Conservation (phyloP, 2,113 vertebrate genomes). For the Uropsilus gracilis region DNA sequence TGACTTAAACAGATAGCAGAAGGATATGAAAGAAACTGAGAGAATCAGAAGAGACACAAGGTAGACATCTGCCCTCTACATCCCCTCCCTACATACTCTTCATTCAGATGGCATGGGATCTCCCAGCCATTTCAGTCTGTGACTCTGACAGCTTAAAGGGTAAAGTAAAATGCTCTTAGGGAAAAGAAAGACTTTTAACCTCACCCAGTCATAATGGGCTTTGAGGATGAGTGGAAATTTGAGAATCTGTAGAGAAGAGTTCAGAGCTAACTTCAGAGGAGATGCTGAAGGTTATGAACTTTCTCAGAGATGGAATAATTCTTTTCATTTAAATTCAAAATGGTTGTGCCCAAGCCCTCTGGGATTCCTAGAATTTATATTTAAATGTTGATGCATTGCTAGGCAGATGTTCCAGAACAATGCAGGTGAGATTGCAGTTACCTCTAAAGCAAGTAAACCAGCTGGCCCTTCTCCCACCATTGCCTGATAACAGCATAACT, state of each 20-base stretch:
- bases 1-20: not conserved
- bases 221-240: not conserved
- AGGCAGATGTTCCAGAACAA: not conserved
- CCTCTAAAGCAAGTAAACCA: not conserved
- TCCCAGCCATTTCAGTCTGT: not conserved
- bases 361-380: not conserved
- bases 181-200: not conserved
- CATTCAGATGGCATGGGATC: not conserved
- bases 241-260: not conserved
- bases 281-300: not conserved
- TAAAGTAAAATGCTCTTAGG: not conserved
- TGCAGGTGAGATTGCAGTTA: not conserved
- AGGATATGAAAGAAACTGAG: not conserved
- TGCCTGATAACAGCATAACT: not conserved
- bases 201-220: not conserved
- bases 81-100: not conserved
- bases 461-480: fast-evolving
- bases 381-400: not conserved
- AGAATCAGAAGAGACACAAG: not conserved
- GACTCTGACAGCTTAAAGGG: not conserved
- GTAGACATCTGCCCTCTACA: no score
- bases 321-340: not conserved
- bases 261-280: not conserved
- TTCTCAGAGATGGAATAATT: not conserved
- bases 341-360: not conserved